Conservation (phyloP, 2,797 vertebrate genomes). For the Pseudochirops corinnae region DNA sequence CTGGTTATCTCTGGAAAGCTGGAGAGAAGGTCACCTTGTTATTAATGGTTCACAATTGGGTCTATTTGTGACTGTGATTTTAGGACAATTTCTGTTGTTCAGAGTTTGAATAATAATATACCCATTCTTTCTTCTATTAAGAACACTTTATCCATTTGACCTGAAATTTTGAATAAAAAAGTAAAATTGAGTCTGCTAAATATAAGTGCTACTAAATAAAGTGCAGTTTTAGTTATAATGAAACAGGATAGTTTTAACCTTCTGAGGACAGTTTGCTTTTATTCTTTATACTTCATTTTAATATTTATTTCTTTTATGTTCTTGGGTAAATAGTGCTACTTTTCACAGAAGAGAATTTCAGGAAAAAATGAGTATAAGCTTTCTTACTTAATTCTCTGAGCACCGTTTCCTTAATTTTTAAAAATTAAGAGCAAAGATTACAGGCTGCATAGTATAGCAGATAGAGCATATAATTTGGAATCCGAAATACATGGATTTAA, state of each 20-base stretch:
- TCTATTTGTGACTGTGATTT: not conserved
- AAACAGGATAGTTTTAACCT: not conserved
- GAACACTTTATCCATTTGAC: not conserved
- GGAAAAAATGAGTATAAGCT: not conserved
- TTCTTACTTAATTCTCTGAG: not conserved
- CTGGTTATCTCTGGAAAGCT: constrained; percentile 63
- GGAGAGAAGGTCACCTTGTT: constrained; percentile 44
- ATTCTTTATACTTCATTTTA: constrained; percentile 6
- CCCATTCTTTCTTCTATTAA: not conserved
- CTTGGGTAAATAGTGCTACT: constrained; percentile 1
- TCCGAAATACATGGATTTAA: not conserved
- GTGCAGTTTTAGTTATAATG: not conserved
- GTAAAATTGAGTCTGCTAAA: not conserved
- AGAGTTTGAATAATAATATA: not conserved
- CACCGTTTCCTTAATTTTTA: not conserved
- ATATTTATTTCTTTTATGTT: not conserved
- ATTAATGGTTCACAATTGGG: not conserved
- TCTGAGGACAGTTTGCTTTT: not conserved
- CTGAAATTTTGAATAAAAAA: constrained; percentile 30
- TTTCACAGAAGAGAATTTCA: constrained; percentile 36
- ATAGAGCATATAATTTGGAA: not conserved
- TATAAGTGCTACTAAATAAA: constrained; percentile 24
- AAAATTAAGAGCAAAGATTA: not conserved
- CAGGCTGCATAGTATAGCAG: not conserved
- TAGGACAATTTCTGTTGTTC: not conserved